Percentiles rank a stretch among this genome's conserved stretches.
phyloP scores from a whole-genome alignment of 2,888 invertebrate species.

The Perizoma flavofasciatum region DNA sequence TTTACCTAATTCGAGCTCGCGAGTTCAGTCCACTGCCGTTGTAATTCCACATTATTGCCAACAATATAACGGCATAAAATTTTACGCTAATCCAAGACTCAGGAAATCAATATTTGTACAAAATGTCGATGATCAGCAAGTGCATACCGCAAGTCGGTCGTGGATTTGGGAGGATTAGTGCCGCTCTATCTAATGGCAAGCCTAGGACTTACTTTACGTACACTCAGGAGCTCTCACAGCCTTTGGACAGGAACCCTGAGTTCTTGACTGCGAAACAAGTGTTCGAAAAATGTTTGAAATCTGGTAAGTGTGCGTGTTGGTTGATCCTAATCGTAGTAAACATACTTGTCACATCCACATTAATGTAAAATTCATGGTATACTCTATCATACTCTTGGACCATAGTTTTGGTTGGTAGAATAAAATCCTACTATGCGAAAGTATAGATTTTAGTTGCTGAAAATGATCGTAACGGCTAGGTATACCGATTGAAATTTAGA shows the following conservation, averaged over 20 bases:
- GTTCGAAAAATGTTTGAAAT: conserved; percentile 88
- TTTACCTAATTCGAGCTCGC: conserved; percentile 6
- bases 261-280: conserved; percentile 90
- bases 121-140: conserved; percentile 59
- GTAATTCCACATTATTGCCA: not conserved
- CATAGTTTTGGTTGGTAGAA: no score
- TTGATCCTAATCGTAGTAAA: no score
- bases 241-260: conserved; percentile 88
- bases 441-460: no score
- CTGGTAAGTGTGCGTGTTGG: conserved; percentile 86
- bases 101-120: not conserved
- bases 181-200: conserved; percentile 59
- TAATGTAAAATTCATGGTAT: no score
- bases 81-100: not conserved
- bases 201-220: conserved; percentile 89
- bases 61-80: not conserved
- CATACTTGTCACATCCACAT: no score
- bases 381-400: no score
- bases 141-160: conserved; percentile 62
- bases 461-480: no score
- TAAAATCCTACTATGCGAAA: no score
- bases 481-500: no score
- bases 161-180: conserved; percentile 64
- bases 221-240: conserved; percentile 91
- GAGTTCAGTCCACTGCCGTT: conserved; percentile 1